phyloP scores from a whole-genome alignment of 1,140 invertebrate species.

The Pararge aegeria region DNA sequence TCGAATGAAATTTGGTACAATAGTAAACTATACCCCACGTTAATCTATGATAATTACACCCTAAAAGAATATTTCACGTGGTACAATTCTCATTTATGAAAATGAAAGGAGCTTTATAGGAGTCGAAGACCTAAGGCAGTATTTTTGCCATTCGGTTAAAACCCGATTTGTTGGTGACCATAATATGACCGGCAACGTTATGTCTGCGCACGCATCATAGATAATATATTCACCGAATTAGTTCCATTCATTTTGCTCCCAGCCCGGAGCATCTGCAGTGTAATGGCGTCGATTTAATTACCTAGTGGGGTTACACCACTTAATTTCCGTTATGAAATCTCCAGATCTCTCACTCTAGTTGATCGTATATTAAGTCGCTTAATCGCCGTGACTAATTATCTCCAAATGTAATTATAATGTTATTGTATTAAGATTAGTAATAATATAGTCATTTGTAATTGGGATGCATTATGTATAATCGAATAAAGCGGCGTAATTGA shows the following conservation, averaged over 20 bases:
- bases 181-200: slow-evolving; percentile 23
- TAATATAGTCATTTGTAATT: too few relatives aligned
- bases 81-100: too few relatives aligned
- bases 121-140: slow-evolving; percentile 10
- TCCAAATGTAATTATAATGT: slow-evolving; percentile 12
- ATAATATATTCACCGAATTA: slow-evolving; percentile 46
- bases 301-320: slow-evolving; percentile 45
- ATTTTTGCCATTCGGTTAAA: slow-evolving; percentile 33
- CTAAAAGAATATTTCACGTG: too few relatives aligned
- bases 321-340: slow-evolving; percentile 51
- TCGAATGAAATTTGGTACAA: too few relatives aligned
- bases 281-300: slow-evolving; percentile 50
- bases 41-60: too few relatives aligned
- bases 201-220: slow-evolving; percentile 32
- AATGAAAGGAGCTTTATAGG: too few relatives aligned
- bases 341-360: slow-evolving; percentile 40
- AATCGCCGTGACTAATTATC: slow-evolving; percentile 32
- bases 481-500: too few relatives aligned
- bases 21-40: too few relatives aligned
- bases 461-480: too few relatives aligned
- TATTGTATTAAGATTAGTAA: slow-evolving; percentile 4
- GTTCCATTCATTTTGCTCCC: slow-evolving; percentile 40
- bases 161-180: slow-evolving; percentile 33
- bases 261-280: slow-evolving; percentile 36
- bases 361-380: slow-evolving; percentile 43